Evolutionary conservation across 2,797 vertebrate genomes (phyloP).

Genomic region (Typhlichthys subterraneus): DNA sequence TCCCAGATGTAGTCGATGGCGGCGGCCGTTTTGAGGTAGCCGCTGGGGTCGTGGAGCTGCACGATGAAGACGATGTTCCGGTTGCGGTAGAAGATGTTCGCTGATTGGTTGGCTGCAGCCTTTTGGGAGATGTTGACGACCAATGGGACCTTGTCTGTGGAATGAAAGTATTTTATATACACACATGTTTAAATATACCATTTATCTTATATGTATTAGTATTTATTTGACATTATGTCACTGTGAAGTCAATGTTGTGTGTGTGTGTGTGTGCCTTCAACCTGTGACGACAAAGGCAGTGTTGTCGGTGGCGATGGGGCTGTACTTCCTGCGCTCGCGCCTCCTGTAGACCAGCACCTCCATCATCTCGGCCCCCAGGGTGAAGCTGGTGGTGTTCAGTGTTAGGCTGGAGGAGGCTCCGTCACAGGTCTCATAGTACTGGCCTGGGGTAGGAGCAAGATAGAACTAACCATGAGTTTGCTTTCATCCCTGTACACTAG

Average conservation of each 20-base stretch:
- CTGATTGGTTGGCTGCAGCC: conserved; percentile 81
- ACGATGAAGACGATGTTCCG: conserved; percentile 85
- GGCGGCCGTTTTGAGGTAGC: conserved; percentile 85
- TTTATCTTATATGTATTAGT: no score
- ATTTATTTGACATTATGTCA: neutral
- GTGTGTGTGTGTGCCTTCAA: conserved; percentile 40
- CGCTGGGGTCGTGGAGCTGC: conserved; percentile 88
- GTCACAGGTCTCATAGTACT: conserved; percentile 85
- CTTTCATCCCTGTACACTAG: neutral
- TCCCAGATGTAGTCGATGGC: conserved; percentile 88
- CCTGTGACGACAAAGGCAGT: conserved; percentile 85
- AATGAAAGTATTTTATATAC: neutral
- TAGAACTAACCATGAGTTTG: neutral
- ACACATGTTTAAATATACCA: no score
- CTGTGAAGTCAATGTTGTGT: neutral
- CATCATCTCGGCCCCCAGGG: conserved; percentile 85
- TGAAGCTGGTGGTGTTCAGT: conserved; percentile 84
- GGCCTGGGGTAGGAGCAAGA: conserved; percentile 72
- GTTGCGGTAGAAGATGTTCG: conserved; percentile 84
- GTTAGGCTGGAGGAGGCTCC: conserved; percentile 80
- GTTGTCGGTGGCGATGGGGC: conserved; percentile 81
- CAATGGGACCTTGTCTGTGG: conserved; percentile 88
- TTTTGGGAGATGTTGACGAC: conserved; percentile 88
- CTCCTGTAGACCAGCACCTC: conserved; percentile 87
- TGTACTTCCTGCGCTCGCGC: conserved; percentile 68